Percentiles rank a stretch among this genome's conserved stretches.
Conservation (phyloP, 2,888 invertebrate genomes). For the Dryadula phaetusa region DNA sequence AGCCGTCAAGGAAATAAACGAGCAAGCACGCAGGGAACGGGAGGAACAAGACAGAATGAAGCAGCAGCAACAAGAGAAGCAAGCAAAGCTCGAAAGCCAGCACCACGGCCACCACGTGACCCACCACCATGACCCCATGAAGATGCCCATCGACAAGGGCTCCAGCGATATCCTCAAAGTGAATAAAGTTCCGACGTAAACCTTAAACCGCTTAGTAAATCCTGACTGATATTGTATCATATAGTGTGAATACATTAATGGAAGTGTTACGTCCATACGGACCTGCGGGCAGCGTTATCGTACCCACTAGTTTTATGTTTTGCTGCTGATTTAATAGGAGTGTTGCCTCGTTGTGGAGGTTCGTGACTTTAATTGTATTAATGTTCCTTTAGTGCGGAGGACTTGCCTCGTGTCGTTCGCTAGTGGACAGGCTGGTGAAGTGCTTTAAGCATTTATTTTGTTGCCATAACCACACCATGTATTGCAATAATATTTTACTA, state of each 20-base stretch:
- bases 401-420: conserved; percentile 77
- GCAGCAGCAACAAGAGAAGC: conserved; percentile 94
- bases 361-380: conserved; percentile 72
- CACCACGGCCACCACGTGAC: conserved; percentile 89
- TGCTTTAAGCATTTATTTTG: conserved; percentile 85
- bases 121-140: conserved; percentile 89
- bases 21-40: conserved; percentile 94
- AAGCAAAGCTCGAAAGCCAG: conserved; percentile 90
- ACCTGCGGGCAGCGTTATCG: conserved; percentile 75
- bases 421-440: conserved; percentile 81
- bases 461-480: conserved; percentile 84
- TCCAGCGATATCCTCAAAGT: conserved; percentile 91
- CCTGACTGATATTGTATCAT: conserved; percentile 83
- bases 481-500: conserved; percentile 84
- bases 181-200: conserved; percentile 91
- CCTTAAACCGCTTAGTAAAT: conserved; percentile 63
- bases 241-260: conserved; percentile 79
- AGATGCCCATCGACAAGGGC: conserved; percentile 89
- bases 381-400: conserved; percentile 83
- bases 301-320: conserved; percentile 83
- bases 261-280: conserved; percentile 79
- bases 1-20: conserved; percentile 97
- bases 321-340: conserved; percentile 67
- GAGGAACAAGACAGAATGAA: conserved; percentile 96
- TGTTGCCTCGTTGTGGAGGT: conserved; percentile 71